Conservation (phyloP, 2,888 invertebrate genomes). For the Scaptomyza caliginosa region DNA sequence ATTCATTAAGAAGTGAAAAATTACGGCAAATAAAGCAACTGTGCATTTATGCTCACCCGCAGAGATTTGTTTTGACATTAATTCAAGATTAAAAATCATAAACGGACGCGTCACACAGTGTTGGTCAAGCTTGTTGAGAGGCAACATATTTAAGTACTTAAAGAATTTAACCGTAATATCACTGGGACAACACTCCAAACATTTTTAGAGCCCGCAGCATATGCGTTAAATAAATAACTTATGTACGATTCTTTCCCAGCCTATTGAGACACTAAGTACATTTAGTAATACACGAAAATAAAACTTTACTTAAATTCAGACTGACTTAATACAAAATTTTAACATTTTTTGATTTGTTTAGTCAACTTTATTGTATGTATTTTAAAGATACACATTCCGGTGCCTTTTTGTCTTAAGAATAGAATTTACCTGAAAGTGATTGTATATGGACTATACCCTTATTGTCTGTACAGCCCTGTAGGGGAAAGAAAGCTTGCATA, state of each 20-base stretch:
- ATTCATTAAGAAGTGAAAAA: slow-evolving; percentile 14
- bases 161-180: slow-evolving; percentile 39
- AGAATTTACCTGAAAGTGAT: no score
- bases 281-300: no score
- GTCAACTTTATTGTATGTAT: no score
- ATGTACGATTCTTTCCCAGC: background rate
- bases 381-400: no score
- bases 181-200: slow-evolving; percentile 1
- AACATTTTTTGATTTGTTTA: no score
- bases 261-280: no score
- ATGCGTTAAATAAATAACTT: background rate
- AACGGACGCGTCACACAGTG: slow-evolving; percentile 24
- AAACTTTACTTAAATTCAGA: no score
- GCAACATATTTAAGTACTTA: slow-evolving; percentile 41
- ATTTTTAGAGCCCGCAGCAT: slow-evolving; percentile 15
- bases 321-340: no score
- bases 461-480: no score
- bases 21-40: slow-evolving; percentile 52
- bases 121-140: slow-evolving; percentile 31
- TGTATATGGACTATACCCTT: no score
- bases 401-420: no score
- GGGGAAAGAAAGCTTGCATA: no score
- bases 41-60: slow-evolving; percentile 50
- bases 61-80: slow-evolving; percentile 70
- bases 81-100: slow-evolving; percentile 64